Base-by-base conservation (phyloP, 2,888 invertebrate species). In the Tyria jacobaeae region DNA sequence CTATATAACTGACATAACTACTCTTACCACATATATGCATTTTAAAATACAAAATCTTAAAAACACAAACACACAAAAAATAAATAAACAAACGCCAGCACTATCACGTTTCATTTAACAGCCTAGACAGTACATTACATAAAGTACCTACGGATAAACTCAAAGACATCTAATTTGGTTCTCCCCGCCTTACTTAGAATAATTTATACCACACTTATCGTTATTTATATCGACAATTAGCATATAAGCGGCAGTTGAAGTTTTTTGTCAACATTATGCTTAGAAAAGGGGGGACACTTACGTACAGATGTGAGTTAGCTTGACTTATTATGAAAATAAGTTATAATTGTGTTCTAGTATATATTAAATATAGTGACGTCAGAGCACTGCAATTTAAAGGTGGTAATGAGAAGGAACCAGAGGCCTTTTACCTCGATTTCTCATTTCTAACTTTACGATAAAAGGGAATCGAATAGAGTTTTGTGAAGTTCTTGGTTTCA, bases 131-230 rank as follows among this genome's bases (percentile, higher is more conserved):
- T 44, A 21, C 44, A 21, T 44, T 44, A 21, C 12, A 21, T 21
- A 44, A 44, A 44, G 21, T 21, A 1, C n/a, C n/a, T 21, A 12
- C 44, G 21, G 12, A 21, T 44, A 21, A 44, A 44, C 44, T 44
- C 17, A 44, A 21, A 44, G 44, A 44, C 44, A 21, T 44, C 17
- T 44, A 44, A 44, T 27, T 50, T 27, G 25, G n/a, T 50, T 10
- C 10, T n/a, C 31, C 27, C 4, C 31, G 31, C 10, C 49, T 31
- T 31, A 27, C 48, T 50, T 31, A 31, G 27, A 50, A 31, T 50
- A 50, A 50, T 50, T 50, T 50, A 50, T 27, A 27, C 49, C n/a
- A 31, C 49, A 50, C 27, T 50, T 50, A 50, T 50, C 49, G n/a
- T 50, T 50, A 31, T 44, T 44, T 44, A 44, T 44, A 44, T 44